Evolutionary conservation across 1,140 invertebrate genomes (phyloP).

Genomic region (Euura lappo): DNA sequence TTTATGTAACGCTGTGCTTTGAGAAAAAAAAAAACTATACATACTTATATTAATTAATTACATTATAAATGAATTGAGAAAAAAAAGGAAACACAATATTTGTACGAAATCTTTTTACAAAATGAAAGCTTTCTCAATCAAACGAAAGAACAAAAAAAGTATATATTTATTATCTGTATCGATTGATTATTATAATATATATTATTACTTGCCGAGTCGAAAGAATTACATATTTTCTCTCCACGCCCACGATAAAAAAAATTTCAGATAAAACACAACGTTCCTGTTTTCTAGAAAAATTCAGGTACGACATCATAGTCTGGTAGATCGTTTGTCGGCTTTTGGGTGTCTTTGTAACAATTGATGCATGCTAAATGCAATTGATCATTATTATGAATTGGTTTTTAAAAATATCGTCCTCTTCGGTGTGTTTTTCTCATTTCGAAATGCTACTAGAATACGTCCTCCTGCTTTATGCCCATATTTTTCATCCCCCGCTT

Average conservation of each 20-base stretch:
- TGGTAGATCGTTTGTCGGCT: neutral
- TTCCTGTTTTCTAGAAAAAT: slow-evolving; percentile 6
- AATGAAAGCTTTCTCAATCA: slow-evolving; percentile 8
- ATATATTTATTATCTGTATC: slow-evolving; percentile 47
- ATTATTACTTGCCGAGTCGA: slow-evolving; percentile 28
- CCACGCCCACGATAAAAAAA: slow-evolving; percentile 20
- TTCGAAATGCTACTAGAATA: too few species aligned
- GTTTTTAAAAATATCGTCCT: too few species aligned
- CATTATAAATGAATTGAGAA: slow-evolving; percentile 30
- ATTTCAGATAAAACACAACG: slow-evolving; percentile 30
- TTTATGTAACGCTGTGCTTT: slow-evolving; percentile 5
- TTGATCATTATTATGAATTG: too few species aligned
- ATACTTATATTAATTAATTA: slow-evolving; percentile 9
- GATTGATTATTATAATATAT: slow-evolving; percentile 34
- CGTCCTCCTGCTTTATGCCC: too few species aligned
- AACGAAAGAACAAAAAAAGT: slow-evolving; percentile 25
- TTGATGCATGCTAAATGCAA: too few species aligned
- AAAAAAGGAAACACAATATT: slow-evolving; percentile 37
- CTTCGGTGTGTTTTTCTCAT: too few species aligned
- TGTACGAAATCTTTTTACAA: slow-evolving; percentile 46
- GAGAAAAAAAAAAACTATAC: neutral
- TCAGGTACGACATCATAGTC: slow-evolving; percentile 29
- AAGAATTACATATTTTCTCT: slow-evolving; percentile 28
- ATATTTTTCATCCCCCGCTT: too few species aligned
- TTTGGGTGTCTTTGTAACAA: neutral